Evolutionary conservation across 2,888 invertebrate genomes (phyloP), one percentile per base, ranked within the genome.

Genomic region (Hyles lineata): DNA sequence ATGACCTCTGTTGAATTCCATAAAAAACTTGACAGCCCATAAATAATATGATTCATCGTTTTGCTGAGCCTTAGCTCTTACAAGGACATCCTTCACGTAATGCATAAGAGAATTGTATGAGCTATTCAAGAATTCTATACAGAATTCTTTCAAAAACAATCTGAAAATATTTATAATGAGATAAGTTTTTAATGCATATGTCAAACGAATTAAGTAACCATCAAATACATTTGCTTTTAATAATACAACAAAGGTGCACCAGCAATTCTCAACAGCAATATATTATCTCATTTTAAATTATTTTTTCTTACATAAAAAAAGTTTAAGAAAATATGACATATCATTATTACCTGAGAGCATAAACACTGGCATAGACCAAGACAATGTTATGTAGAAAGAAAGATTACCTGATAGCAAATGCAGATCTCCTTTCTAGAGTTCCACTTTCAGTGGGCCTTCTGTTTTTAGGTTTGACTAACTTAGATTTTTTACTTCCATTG

Each of bases 31-130:
- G 80, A 99, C 95, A 9, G 98, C 97, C 98, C 99, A 99, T 76
- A 99, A 94, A 90, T 99, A 98, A 90, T 98, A 99, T 0, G 98
- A 97, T 88, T 99, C 98, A 91, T 99, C 99, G 88, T 98, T 96
- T 72, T 96, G 96, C 86, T 97, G 97, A 0, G 96, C 96, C 79
- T 96, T 95, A 6, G 95, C 95, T 75, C 96, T 93, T 43, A 96
- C 96, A 77, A 97, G 92, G 70, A 96, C 96, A 84, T 97, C 97
- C 90, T 98, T 97, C 17, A 98, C 97, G 88, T 97, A 96, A 84
- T 96, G 96, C 98, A 99, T 99, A 73, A 99, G 94, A 25, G 97
- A 96, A 90, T 99, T 99, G 94, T 99, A 99, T 72, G 98, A 97
- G 70, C 97, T 98, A 86, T 97, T 97, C 76, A 99, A 91, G 88